Evolutionary conservation across 2,113 vertebrate genomes (phyloP).

Genomic region (Riparia riparia): DNA sequence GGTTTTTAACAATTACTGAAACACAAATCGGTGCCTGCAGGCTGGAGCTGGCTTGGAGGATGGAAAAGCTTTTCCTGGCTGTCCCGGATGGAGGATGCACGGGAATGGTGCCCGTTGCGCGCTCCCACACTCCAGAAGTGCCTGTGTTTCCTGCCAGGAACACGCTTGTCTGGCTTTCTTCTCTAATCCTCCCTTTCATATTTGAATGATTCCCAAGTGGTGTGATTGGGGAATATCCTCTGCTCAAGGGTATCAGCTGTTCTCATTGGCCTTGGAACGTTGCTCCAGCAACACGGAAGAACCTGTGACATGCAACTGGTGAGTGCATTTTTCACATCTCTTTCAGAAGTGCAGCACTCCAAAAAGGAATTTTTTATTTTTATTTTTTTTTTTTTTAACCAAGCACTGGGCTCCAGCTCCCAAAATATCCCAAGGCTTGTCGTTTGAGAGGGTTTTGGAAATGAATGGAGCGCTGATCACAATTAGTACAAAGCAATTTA

Average conservation of each 20-base stretch:
- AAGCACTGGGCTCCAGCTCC: conserved; percentile 25
- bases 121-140: background rate
- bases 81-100: background rate
- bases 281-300: background rate
- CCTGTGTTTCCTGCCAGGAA: background rate
- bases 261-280: background rate
- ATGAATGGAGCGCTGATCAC: conserved; percentile 68
- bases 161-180: background rate
- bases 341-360: background rate
- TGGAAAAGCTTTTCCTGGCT: background rate
- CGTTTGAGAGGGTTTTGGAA: conserved; percentile 59
- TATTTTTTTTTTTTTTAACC: background rate
- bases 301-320: background rate
- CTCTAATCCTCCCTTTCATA: background rate
- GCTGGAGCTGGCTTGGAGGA: background rate
- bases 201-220: background rate
- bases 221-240: background rate
- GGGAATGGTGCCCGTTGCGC: fast-evolving
- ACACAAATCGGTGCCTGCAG: background rate
- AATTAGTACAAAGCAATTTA: conserved; percentile 73
- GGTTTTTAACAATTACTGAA: background rate
- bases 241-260: background rate
- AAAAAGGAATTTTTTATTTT: background rate
- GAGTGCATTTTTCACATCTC: background rate
- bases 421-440: conserved; percentile 55